A percentile compares a stretch with the other conserved stretches of the same genome.
phyloP scores from a whole-genome alignment of 2,797 vertebrate species.

The Schizopygopsis malacanthus region DNA sequence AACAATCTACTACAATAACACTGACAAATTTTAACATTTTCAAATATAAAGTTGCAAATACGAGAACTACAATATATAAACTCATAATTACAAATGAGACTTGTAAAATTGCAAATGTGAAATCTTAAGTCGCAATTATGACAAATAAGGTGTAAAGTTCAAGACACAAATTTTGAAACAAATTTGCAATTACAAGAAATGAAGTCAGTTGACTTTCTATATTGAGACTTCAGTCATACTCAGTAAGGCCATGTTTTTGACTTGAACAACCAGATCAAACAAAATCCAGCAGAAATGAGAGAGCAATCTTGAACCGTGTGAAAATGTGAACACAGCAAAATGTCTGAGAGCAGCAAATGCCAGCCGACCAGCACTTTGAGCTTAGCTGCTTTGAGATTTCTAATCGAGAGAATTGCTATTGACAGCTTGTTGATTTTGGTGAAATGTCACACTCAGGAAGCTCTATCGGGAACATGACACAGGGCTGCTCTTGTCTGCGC shows the following conservation, averaged over 20 bases:
- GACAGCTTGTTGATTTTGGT: constrained; percentile 58
- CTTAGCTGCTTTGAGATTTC: constrained; percentile 47
- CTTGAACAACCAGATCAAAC: constrained; percentile 43
- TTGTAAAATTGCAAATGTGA: not conserved
- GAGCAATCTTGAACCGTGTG: constrained; percentile 10
- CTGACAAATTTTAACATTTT: not conserved
- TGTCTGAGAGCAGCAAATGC: constrained; percentile 25
- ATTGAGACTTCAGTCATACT: not conserved
- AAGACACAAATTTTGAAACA: not conserved
- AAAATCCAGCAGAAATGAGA: constrained; percentile 22
- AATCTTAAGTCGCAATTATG: not conserved
- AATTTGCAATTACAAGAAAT: not conserved
- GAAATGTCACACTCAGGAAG: constrained; percentile 63
- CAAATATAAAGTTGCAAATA: not conserved
- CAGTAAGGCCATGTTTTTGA: not conserved
- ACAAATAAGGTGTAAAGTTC: not conserved
- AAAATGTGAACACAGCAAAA: constrained; percentile 38
- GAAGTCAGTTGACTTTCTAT: not conserved
- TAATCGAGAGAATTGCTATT: constrained; percentile 55
- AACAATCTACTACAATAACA: not conserved
- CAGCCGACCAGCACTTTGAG: constrained; percentile 48
- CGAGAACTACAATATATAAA: not conserved
- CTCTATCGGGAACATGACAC: constrained; percentile 46
- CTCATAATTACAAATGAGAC: not conserved
- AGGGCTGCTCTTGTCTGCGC: constrained; percentile 46